Evolutionary conservation across 2,113 vertebrate genomes (phyloP), one percentile per base, ranked within the genome.

Genomic region (Sceloporus undulatus): DNA sequence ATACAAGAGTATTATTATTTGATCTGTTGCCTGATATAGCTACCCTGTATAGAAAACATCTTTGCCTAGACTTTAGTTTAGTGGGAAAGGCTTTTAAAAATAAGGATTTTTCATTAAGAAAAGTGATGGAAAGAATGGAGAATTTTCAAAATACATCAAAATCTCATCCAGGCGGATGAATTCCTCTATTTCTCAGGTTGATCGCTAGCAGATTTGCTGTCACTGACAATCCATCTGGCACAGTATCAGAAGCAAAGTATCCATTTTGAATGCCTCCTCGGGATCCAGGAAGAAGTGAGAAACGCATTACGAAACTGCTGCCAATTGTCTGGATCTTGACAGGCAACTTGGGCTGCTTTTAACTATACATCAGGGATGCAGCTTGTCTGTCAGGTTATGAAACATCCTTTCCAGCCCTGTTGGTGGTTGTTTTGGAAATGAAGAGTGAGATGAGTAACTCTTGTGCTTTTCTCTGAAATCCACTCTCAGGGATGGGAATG

Each of bases 271-370:
- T 87, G 48, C 74, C 90, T 89, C 87, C 68, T 75, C 76, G 9
- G 86, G 85, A 73, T 85, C 92, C 87, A 48, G 48, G 48, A 48
- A 88, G 80, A 91, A 81, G 65, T 18, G 85, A 86, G 76, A 89
- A 86, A 91, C 27, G 81, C 89, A 90, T 96, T 95, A 95, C 93
- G 92, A 93, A 93, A 93, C 90, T 52, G 81, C 91, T 93, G 92
- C 90, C 92, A 92, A 76, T 84, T 91, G 79, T 76, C 88, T 91
- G 83, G 84, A 75, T 94, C 48, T 87, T 92, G 91, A 94, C 87
- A 94, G 88, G 86, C 73, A 94, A 85, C 80, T 74, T 85, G 85
- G 75, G 86, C 85, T 34, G 84, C 85, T 85, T 94, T 94, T 88
- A 85, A 87, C 84, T 25, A 79, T 86, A n/a, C 85, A 91, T 77